Percentiles rank a stretch among this genome's conserved stretches.
Conservation (phyloP, 2,113 vertebrate species). For the Pithys albifrons region DNA sequence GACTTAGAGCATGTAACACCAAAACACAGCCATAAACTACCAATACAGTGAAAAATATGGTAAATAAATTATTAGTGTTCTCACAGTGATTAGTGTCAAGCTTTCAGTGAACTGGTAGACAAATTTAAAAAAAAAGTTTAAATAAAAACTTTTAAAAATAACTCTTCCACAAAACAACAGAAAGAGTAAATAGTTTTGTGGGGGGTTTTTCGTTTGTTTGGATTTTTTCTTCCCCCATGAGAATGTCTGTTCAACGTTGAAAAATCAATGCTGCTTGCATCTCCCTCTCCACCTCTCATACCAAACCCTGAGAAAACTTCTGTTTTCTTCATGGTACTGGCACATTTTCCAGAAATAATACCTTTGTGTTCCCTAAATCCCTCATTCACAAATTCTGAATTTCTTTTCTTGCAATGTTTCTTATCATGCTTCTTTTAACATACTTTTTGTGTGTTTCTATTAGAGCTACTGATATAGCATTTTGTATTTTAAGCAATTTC, state of each 20-base stretch:
- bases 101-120: not conserved
- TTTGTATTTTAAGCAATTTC: not conserved
- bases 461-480: not conserved
- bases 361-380: not conserved
- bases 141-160: not conserved
- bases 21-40: not conserved
- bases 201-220: too few species aligned
- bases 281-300: not conserved
- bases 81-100: not conserved
- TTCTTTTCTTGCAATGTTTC: not conserved
- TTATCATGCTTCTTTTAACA: not conserved
- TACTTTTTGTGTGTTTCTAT: not conserved
- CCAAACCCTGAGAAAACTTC: not conserved
- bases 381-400: not conserved
- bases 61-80: not conserved
- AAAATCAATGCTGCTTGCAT: not conserved
- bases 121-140: not conserved
- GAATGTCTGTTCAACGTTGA: not conserved
- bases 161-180: not conserved
- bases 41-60: not conserved
- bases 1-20: not conserved
- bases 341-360: not conserved
- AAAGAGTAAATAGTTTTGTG: not conserved
- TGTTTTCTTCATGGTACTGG: not conserved
- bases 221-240: not conserved